Base-by-base conservation (phyloP, 2,797 vertebrate species). In the Pteropus rufus region DNA sequence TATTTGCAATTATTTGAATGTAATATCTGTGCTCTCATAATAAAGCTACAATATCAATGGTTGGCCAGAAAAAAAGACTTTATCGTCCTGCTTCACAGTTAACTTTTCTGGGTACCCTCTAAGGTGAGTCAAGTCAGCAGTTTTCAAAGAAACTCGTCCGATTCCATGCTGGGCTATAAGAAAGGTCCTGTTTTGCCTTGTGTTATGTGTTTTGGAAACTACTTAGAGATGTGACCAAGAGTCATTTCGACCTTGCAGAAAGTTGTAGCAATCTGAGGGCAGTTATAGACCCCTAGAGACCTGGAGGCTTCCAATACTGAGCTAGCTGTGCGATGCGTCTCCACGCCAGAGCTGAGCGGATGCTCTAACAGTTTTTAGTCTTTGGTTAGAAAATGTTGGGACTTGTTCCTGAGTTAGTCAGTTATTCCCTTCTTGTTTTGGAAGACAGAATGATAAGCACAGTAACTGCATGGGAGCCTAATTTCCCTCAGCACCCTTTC, bases 321-420 rank as follows among this genome's bases (percentile, higher is more conserved):
- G 26, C 8, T 36, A 2, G 8, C 12, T 46, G 46, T 46, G 46
- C 46, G 12, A 46, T 0, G 46, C 6, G 5, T 46, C n/a, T 67
- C 18, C 31, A 9, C 2, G 10, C 12, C 2, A 11, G 0, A 23
- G 8, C 29, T 9, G 4, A 2, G 14, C 7, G 4, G 54, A 21
- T 2, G 10, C 18, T 11, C 52, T 52, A 3, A 9, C 10, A 6
- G 0, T 36, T 76, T 64, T 49, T 10, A 18, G 6, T 1, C 14
- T 41, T 92, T 3, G 4, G 34, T 9, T 36, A 8, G 31, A 41
- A 90, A 34, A 49, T 1, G 9, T 11, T 29, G 24, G 44, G 23
- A 29, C 19, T 49, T n/a, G 9, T 46, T 49, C 44, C 21, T 12
- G 39, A 79, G 52, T 39, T 36, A 12, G 10, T 36, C 7, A 60